Percentiles rank a stretch among this genome's conserved stretches.
phyloP scores from a whole-genome alignment of 2,888 invertebrate genomes.

The Cantharis rufa region DNA sequence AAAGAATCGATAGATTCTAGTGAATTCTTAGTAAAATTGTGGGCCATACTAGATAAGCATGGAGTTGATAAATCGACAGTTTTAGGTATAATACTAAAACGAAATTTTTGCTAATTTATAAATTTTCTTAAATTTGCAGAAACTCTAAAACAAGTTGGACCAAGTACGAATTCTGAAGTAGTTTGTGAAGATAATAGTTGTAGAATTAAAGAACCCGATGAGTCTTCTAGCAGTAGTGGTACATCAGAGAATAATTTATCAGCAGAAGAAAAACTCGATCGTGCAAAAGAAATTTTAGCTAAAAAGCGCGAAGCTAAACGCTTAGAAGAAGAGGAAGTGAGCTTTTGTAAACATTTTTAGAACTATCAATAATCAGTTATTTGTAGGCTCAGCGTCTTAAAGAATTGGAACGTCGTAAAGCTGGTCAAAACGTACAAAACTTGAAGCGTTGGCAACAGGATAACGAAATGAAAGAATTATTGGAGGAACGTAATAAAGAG shows the following conservation, averaged over 20 bases:
- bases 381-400: conserved; percentile 49
- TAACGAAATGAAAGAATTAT: conserved; percentile 70
- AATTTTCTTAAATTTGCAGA: neutral
- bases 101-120: neutral
- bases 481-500: conserved; percentile 76
- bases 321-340: conserved; percentile 69
- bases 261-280: conserved; percentile 64
- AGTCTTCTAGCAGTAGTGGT: conserved; percentile 9
- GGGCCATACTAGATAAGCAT: conserved; percentile 63
- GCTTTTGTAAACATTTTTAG: neutral
- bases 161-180: conserved; percentile 9
- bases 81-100: neutral
- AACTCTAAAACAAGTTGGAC: conserved; percentile 35
- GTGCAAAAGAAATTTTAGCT: conserved; percentile 70
- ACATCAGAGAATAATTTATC: conserved; percentile 33
- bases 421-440: conserved; percentile 74
- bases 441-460: conserved; percentile 76
- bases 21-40: conserved; percentile 68
- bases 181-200: conserved; percentile 62
- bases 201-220: conserved; percentile 39
- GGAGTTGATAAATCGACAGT: conserved; percentile 40
- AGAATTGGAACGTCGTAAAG: conserved; percentile 74
- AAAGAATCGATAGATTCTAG: conserved; percentile 64
- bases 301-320: conserved; percentile 67
- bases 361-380: neutral